Evolutionary conservation across 2,797 vertebrate species (phyloP).

Genomic region (Gallirallus australis): DNA sequence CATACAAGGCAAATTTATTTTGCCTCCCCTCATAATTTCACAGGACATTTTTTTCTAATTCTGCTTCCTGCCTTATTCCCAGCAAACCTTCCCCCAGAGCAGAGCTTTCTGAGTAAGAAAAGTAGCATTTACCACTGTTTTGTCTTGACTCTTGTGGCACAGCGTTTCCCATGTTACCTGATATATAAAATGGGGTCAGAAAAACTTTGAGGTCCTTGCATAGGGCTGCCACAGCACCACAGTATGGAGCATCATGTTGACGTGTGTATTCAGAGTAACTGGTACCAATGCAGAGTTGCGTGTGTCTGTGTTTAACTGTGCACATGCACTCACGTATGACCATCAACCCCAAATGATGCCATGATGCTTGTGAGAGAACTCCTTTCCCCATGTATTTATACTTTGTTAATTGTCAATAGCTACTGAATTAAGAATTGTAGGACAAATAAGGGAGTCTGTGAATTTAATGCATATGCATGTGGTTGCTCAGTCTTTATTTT

Average conservation of each 20-base stretch:
- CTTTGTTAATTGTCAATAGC: rapidly evolving
- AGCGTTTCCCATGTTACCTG: rapidly evolving
- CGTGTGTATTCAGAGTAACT: neutral
- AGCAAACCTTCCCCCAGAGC: neutral
- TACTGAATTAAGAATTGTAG: neutral
- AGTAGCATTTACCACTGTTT: neutral
- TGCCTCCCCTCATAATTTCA: conserved; percentile 1
- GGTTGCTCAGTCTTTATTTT: neutral
- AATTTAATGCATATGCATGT: neutral
- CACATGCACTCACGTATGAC: rapidly evolving
- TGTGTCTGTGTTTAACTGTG: rapidly evolving
- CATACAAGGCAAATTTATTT: conserved; percentile 37
- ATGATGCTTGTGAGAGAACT: neutral
- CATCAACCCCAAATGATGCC: neutral
- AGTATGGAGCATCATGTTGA: rapidly evolving
- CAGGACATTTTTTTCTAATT: neutral
- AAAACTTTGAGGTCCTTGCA: rapidly evolving
- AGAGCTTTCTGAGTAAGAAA: neutral
- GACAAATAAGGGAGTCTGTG: rapidly evolving
- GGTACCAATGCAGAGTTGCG: neutral
- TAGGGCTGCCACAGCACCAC: neutral
- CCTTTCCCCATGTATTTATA: rapidly evolving
- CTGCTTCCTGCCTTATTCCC: neutral
- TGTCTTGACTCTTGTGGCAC: neutral
- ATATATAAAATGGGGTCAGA: neutral